A percentile compares a stretch with the other conserved stretches of the same genome.
These are phyloP conservation scores for Zygothrica quintamaculata DNA, from an alignment of 2,888 invertebrate species.

Conservation along the genomic window DNA sequence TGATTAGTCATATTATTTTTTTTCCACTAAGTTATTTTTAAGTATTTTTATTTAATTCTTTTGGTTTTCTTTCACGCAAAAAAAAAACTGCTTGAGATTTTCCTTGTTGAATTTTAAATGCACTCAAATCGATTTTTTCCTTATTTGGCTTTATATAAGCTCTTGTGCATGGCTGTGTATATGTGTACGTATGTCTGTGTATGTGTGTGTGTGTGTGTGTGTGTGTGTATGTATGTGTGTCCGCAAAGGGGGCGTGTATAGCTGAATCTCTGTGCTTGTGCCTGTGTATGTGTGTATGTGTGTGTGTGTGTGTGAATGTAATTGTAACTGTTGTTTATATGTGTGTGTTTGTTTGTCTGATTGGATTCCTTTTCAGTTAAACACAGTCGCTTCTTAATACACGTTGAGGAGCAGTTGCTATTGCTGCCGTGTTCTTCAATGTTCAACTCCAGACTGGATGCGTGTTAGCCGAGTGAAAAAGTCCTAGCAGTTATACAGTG, in stretches of 20 bases:
- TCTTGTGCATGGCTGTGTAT: conserved; percentile 33
- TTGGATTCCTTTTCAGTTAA: conserved; percentile 70
- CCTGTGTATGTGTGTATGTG: conserved; percentile 39
- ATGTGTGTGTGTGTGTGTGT: conserved; percentile 30
- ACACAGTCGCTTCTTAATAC: conserved; percentile 66
- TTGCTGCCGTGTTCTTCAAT: conserved; percentile 83
- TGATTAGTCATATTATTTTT: conserved; percentile 82
- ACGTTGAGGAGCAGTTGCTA: conserved; percentile 66
- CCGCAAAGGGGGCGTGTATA: too few relatives aligned
- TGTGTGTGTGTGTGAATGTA: conserved; percentile 51
- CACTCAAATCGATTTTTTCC: conserved; percentile 77
- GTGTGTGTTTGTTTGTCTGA: conserved; percentile 63
- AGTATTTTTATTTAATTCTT: conserved; percentile 22
- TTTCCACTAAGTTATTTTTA: conserved; percentile 52
- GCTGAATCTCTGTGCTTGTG: conserved; percentile 28
- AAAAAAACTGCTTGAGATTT: conserved; percentile 32
- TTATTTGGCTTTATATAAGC: conserved; percentile 75
- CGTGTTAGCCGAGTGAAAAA: conserved; percentile 65
- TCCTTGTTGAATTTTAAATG: conserved; percentile 67
- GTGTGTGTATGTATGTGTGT: conserved; percentile 52
- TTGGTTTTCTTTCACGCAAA: conserved; percentile 22
- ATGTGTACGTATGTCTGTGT: conserved; percentile 40
- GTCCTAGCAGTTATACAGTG: conserved; percentile 74
- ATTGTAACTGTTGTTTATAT: conserved; percentile 34
- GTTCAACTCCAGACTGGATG: conserved; percentile 84